Percentiles rank a stretch among this genome's conserved stretches.
Evolutionary conservation across 2,888 invertebrate genomes (phyloP).

Genomic region (Halictus ligatus): DNA sequence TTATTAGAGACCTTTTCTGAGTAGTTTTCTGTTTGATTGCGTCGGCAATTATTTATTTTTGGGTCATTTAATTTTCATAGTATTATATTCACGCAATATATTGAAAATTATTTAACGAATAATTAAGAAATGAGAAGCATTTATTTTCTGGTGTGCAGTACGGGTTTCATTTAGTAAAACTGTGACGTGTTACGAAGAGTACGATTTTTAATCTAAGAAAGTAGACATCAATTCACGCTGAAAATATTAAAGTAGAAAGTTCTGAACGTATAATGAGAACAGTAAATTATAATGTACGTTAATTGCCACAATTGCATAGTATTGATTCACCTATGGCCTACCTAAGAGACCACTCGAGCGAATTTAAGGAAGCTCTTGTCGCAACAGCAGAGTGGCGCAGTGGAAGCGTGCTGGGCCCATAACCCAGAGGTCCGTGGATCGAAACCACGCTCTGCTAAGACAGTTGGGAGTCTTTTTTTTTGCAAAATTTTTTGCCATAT

Average conservation of each 20-base stretch:
- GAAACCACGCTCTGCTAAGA: slow-evolving; percentile 80
- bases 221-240: background rate
- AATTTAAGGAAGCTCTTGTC: accelerated
- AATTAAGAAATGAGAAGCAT: background rate
- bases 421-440: slow-evolving; percentile 82
- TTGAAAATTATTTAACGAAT: background rate
- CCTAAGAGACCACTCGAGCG: accelerated
- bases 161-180: no score
- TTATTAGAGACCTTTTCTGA: no score
- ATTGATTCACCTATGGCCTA: slow-evolving; percentile 23
- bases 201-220: background rate
- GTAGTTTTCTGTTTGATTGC: no score
- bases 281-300: background rate
- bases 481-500: background rate
- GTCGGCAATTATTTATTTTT: background rate
- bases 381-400: slow-evolving; percentile 80
- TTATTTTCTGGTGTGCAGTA: no score
- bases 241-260: background rate
- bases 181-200: no score
- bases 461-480: slow-evolving; percentile 37
- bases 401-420: slow-evolving; percentile 83
- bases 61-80: background rate
- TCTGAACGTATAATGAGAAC: background rate
- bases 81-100: background rate
- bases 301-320: background rate